Evolutionary conservation across 1,140 invertebrate genomes (phyloP).

Genomic region (Caenorhabditis brenneri): DNA sequence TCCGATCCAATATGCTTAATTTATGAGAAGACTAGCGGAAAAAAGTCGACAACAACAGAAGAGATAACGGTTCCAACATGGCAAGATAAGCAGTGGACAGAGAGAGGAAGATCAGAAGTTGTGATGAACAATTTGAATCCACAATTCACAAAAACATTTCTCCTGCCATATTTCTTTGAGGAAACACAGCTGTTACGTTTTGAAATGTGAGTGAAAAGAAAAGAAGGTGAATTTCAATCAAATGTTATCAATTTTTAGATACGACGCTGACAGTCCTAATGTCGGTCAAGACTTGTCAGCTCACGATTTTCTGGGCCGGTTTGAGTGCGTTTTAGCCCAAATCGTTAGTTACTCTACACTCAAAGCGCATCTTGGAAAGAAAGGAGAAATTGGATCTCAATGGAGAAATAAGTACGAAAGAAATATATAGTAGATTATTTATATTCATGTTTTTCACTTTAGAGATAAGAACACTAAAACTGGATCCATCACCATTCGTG

Average conservation of each 20-base stretch:
- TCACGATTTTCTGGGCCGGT: constrained; percentile 74
- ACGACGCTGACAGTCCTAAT: constrained; percentile 72
- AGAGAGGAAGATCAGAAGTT: constrained; percentile 74
- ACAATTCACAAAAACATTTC: constrained; percentile 74
- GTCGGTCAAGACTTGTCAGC: constrained; percentile 59
- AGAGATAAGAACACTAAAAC: constrained; percentile 31
- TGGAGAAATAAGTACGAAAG: constrained; percentile 64
- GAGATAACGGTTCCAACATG: not conserved
- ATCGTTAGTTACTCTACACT: constrained; percentile 71
- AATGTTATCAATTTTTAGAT: constrained; percentile 70
- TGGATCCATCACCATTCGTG: constrained; percentile 71
- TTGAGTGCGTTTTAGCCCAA: constrained; percentile 74
- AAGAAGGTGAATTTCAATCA: not conserved
- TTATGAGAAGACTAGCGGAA: constrained; percentile 46
- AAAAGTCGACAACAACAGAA: not conserved
- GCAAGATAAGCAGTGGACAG: constrained; percentile 55
- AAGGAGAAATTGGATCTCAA: not conserved
- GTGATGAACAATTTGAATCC: constrained; percentile 75
- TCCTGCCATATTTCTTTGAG: constrained; percentile 75
- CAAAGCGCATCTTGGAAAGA: constrained; percentile 44
- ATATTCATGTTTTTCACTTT: not conserved
- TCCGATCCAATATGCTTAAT: constrained; percentile 65
- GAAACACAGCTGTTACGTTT: constrained; percentile 73
- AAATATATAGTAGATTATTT: constrained; percentile 59
- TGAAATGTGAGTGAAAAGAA: constrained; percentile 71